Percentiles rank a stretch among this genome's conserved stretches.
Conservation (phyloP, 2,797 vertebrate species). For the Myotis findleyi region DNA sequence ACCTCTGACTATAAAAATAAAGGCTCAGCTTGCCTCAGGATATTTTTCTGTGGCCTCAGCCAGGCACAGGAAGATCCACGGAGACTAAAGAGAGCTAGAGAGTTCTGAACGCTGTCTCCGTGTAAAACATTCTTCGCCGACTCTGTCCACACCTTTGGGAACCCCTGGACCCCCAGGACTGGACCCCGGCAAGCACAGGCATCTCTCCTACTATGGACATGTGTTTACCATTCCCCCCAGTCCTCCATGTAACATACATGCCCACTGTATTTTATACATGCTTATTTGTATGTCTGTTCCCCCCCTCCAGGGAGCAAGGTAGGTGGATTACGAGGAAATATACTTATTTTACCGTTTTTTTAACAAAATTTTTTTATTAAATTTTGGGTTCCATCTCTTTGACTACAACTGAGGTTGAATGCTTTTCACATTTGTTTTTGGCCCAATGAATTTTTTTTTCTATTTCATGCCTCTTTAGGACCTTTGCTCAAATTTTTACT, state of each 20-base stretch:
- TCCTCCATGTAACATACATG: not conserved
- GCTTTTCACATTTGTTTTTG: not conserved
- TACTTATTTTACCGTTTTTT: not conserved
- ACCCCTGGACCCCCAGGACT: no score
- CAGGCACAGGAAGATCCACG: no score
- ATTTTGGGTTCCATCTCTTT: not conserved
- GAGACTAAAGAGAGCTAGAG: no score
- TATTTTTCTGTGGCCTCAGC: no score
- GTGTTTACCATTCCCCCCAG: not conserved
- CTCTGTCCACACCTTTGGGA: no score
- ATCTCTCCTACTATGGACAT: rapidly evolving
- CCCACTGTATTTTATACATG: not conserved
- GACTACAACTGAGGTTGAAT: not conserved
- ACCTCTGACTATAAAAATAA: no score
- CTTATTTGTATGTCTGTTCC: not conserved
- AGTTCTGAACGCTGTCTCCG: no score
- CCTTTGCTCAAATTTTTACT: not conserved
- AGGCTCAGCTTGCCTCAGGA: no score
- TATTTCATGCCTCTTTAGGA: not conserved
- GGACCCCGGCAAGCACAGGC: no score
- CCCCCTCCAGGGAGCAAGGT: not conserved
- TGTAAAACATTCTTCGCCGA: no score
- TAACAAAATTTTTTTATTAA: not conserved
- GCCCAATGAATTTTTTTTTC: not conserved
- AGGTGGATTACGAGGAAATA: not conserved